Conservation (phyloP, 2,113 vertebrate species). For the Fregetta grallaria region DNA sequence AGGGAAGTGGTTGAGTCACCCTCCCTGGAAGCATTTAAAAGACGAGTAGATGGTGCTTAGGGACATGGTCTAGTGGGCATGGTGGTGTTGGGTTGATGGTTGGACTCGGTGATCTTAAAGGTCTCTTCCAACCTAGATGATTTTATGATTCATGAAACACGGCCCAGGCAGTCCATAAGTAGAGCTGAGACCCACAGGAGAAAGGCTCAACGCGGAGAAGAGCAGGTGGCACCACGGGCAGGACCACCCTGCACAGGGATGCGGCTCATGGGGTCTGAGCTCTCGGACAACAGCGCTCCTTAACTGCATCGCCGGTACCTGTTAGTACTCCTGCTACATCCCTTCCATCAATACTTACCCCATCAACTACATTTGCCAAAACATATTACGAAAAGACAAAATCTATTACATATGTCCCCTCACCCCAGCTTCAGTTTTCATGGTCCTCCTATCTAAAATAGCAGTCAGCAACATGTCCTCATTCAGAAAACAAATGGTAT, state of each 20-base stretch:
- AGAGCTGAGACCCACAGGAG: background rate
- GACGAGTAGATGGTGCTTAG: too few relatives aligned
- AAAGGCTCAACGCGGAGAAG: background rate
- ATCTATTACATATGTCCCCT: accelerated
- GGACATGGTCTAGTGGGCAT: too few relatives aligned
- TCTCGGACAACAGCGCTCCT: background rate
- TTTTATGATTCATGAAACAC: background rate
- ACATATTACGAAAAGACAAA: background rate
- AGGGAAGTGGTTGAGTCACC: too few relatives aligned
- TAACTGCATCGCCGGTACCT: background rate
- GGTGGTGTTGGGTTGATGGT: too few relatives aligned
- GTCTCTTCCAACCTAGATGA: too few relatives aligned
- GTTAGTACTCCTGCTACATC: background rate
- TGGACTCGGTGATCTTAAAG: too few relatives aligned
- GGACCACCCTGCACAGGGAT: background rate
- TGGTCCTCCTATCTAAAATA: background rate
- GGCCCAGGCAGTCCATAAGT: background rate
- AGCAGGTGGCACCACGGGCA: accelerated
- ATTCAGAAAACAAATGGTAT: background rate
- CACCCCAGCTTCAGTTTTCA: background rate
- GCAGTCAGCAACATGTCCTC: background rate
- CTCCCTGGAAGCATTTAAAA: too few relatives aligned
- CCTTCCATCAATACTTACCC: background rate
- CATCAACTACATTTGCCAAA: too few relatives aligned
- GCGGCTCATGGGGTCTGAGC: accelerated